Conservation (phyloP, 2,113 vertebrate species). For the Tursiops truncatus region DNA sequence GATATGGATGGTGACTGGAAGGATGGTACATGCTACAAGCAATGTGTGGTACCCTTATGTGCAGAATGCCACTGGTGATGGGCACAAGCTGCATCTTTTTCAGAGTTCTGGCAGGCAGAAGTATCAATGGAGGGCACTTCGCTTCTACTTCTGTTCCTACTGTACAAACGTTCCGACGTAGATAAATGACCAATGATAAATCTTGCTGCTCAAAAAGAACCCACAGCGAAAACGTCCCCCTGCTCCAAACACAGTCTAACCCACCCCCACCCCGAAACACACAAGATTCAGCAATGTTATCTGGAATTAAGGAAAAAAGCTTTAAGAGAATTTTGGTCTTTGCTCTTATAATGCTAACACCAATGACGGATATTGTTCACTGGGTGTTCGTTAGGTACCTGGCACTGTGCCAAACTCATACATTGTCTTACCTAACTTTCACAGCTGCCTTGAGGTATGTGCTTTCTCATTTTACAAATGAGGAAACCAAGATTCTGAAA, state of each 20-base stretch:
- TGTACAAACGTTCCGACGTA: background rate
- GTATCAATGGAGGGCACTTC: background rate
- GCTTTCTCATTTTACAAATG: background rate
- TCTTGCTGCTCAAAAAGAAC: background rate
- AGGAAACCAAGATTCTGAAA: background rate
- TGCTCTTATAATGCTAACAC: background rate
- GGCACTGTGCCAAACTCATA: background rate
- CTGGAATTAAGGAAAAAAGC: background rate
- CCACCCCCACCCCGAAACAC: background rate
- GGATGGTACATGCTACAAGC: background rate
- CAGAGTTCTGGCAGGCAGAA: background rate
- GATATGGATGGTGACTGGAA: background rate
- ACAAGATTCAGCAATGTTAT: background rate
- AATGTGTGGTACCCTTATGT: no score
- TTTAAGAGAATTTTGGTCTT: background rate
- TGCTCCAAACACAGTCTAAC: background rate
- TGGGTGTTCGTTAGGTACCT: background rate
- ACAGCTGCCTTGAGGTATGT: background rate
- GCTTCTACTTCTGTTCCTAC: background rate
- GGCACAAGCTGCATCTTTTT: background rate
- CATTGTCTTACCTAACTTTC: background rate
- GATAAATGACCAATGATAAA: background rate
- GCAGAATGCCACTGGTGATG: no score
- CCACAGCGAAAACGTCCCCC: background rate
- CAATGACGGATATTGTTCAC: background rate